phyloP scores from a whole-genome alignment of 64 coral and sea anemone genomes.

The Montipora capricornis region DNA sequence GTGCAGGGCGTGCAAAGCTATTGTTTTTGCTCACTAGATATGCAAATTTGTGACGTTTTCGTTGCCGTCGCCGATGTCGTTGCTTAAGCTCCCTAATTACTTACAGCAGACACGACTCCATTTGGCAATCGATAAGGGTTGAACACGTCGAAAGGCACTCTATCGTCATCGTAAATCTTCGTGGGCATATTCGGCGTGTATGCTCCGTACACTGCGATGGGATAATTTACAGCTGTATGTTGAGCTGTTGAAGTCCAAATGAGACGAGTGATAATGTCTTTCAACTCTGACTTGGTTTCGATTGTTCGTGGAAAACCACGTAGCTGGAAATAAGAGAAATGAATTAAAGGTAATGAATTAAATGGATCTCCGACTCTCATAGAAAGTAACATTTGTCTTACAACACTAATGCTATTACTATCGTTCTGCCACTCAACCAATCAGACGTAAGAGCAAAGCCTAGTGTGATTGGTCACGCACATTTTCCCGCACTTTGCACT shows the following conservation, averaged over 20 bases:
- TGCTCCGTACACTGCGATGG: constrained; percentile 81
- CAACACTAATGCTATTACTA: no score
- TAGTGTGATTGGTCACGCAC: no score
- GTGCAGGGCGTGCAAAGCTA: no score
- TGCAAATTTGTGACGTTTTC: no score
- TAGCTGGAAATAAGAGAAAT: constrained; percentile 49
- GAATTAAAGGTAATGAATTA: neutral
- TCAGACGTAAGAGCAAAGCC: no score
- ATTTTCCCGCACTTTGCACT: no score
- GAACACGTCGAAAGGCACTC: constrained; percentile 67
- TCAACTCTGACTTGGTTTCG: constrained; percentile 8
- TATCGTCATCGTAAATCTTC: constrained; percentile 84
- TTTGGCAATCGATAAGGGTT: constrained; percentile 72
- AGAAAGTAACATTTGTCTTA: no score
- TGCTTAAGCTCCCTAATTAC: neutral
- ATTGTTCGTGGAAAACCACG: constrained; percentile 79
- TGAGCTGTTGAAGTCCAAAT: constrained; percentile 85
- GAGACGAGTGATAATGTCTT: constrained; percentile 62
- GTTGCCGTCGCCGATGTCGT: no score
- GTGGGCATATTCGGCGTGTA: constrained; percentile 91
- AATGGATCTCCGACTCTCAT: no score
- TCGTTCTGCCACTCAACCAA: no score
- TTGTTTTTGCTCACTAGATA: no score
- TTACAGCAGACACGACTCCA: constrained; percentile 77
- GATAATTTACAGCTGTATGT: constrained; percentile 87